Base-by-base conservation (phyloP, 1,140 invertebrate genomes). In the Calephelis virginiensis region DNA sequence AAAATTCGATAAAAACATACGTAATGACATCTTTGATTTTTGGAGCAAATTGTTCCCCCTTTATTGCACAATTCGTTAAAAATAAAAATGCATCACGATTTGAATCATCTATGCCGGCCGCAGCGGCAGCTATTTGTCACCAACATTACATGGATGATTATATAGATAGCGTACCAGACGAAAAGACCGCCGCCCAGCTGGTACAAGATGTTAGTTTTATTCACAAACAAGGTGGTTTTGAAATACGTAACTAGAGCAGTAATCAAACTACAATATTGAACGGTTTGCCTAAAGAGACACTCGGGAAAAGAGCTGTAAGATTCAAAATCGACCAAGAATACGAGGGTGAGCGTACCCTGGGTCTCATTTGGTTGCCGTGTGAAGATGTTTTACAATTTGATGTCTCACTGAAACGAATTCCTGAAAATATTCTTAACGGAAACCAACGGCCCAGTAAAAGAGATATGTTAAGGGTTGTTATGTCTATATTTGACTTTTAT, bases 141-240 rank as follows among this genome's bases (percentile, higher is more conserved):
- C 70, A 74, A 28, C 79, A 80, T n/a, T n/a, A n/a, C 63, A 82
- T 86, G 70, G 82, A 87, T 62, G 87, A 90, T 65, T 83, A 79
- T 56, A 70, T 88, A 1, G 76, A 81, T 50, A 79, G 76, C 50
- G 64, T 71, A 9, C 64, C 75, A 6, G 74, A 69, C 5, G 71
- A 68, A 13, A 14, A 62, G 0, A 75, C 76, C 4, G 76, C 77
- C 1, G 74, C 64, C 38, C 5, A 68, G 10, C 12, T 83, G 40
- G 67, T 75, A 8, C 63, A 67, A 8, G 37, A 80, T 46, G 72
- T 83, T 17, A 64, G 37, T 8, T 13, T 72, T 17, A 80, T 86
- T n/a, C 77, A 86, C 65, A 70, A 66, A 61, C 9, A 56, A 37
- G 76, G 71, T 37, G 73, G 76, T 8, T 82, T 82, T 61, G 68